Conservation (phyloP, 1,140 invertebrate species). For the Orius insidiosus region DNA sequence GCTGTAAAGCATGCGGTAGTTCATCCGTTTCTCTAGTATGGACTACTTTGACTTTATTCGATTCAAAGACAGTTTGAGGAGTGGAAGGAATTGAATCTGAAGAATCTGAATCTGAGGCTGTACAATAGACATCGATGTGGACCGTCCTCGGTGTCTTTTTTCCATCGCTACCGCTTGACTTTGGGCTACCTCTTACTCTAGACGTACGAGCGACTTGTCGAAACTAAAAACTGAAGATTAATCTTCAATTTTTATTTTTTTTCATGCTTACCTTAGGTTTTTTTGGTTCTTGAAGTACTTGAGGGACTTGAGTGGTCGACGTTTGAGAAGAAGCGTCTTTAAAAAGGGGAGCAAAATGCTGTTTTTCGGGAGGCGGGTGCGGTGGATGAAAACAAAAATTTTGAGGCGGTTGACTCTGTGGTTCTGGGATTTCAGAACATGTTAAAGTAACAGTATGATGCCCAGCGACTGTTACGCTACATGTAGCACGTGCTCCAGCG, state of each 20-base stretch:
- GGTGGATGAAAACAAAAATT: not conserved
- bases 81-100: constrained; percentile 28
- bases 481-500: constrained; percentile 18
- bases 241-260: too few species aligned
- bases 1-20: constrained; percentile 26
- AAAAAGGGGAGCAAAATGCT: constrained; percentile 15
- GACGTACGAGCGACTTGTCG: constrained; percentile 15
- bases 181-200: constrained; percentile 19
- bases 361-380: constrained; percentile 3
- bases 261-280: constrained; percentile 11
- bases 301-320: constrained; percentile 29
- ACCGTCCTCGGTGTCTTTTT: constrained; percentile 42
- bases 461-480: constrained; percentile 20
- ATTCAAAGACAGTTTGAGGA: constrained; percentile 45
- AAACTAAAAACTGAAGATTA: constrained; percentile 14
- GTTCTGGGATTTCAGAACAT: constrained; percentile 10
- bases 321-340: constrained; percentile 36
- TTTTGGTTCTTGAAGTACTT: constrained; percentile 16
- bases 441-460: constrained; percentile 19
- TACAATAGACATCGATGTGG: constrained; percentile 62
- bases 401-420: not conserved
- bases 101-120: constrained; percentile 37
- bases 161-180: constrained; percentile 15
- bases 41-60: constrained; percentile 36
- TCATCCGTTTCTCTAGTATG: constrained; percentile 31